phyloP scores from a whole-genome alignment of 2,797 vertebrate genomes.

The Distichodus sexfasciatus region DNA sequence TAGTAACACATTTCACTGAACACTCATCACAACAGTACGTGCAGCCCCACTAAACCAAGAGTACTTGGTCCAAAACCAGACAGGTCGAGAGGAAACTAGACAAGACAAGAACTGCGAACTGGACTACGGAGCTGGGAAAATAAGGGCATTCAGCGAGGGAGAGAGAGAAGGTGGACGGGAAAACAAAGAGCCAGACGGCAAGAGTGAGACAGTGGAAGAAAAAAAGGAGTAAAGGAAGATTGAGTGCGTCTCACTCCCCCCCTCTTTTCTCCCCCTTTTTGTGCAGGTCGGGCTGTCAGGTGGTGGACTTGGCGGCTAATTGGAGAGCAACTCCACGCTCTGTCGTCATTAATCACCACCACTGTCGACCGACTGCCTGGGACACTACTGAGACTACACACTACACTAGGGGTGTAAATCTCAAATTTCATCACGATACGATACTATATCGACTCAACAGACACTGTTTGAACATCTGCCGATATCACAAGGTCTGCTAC shows the following conservation, averaged over 20 bases:
- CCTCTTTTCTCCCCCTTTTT: constrained; percentile 33
- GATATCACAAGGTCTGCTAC: no score
- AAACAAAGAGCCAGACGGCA: constrained; percentile 30
- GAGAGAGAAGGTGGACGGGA: constrained; percentile 19
- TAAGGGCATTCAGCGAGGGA: constrained; percentile 16
- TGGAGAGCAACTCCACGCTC: constrained; percentile 79
- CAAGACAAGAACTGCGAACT: constrained; percentile 19
- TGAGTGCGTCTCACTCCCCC: constrained; percentile 30
- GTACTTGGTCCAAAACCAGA: constrained; percentile 62
- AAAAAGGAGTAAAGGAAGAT: constrained; percentile 34
- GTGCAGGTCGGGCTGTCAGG: constrained; percentile 65
- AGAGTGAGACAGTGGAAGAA: constrained; percentile 35
- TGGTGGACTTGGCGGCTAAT: constrained; percentile 74
- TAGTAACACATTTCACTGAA: constrained; percentile 69
- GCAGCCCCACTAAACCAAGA: constrained; percentile 64
- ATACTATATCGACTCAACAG: no score
- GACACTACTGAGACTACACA: constrained; percentile 70
- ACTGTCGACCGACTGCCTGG: constrained; percentile 73
- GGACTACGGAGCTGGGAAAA: constrained; percentile 50
- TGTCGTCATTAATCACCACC: constrained; percentile 81
- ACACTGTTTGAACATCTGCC: no score
- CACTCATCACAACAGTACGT: constrained; percentile 68
- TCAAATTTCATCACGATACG: no score
- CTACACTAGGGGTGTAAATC: no score
- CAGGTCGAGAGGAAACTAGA: constrained; percentile 15